phyloP scores from a whole-genome alignment of 2,113 vertebrate genomes.

The Podocnemis expansa region DNA sequence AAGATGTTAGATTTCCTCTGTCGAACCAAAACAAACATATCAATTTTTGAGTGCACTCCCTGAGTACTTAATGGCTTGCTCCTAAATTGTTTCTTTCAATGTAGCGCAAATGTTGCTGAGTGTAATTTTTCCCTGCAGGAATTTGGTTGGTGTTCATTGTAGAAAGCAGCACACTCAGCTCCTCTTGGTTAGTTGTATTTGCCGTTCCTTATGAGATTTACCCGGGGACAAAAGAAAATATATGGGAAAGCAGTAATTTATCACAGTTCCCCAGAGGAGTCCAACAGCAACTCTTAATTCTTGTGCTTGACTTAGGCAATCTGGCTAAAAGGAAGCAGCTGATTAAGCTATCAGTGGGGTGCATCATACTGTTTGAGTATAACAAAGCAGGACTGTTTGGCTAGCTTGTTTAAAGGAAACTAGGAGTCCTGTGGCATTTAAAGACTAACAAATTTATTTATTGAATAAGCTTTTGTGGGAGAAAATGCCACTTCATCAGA shows the following conservation, averaged over 20 bases:
- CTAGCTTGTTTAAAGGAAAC: neutral
- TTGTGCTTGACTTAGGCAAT: neutral
- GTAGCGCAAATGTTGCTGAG: neutral
- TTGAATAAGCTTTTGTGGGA: too few species aligned
- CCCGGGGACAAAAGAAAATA: neutral
- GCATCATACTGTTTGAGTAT: neutral
- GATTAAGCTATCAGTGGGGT: neutral
- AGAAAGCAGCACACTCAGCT: neutral
- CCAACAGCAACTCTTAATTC: neutral
- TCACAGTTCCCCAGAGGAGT: neutral
- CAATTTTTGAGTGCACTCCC: neutral
- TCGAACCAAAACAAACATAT: neutral
- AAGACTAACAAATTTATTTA: too few species aligned
- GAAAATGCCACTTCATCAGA: too few species aligned
- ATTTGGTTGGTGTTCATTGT: neutral
- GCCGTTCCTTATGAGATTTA: constrained; percentile 11
- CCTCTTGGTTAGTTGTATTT: neutral
- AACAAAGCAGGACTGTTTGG: neutral
- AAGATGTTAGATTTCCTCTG: neutral
- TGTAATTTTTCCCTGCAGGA: neutral
- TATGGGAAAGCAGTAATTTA: neutral
- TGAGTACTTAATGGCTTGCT: neutral
- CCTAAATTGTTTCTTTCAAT: neutral
- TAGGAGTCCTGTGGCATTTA: too few species aligned
- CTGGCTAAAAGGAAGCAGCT: neutral